Percentiles rank a stretch among this genome's conserved stretches.
These are phyloP conservation scores for Drosophila stalkeri DNA, from an alignment of 2,888 invertebrate species.

Conservation along the genomic window DNA sequence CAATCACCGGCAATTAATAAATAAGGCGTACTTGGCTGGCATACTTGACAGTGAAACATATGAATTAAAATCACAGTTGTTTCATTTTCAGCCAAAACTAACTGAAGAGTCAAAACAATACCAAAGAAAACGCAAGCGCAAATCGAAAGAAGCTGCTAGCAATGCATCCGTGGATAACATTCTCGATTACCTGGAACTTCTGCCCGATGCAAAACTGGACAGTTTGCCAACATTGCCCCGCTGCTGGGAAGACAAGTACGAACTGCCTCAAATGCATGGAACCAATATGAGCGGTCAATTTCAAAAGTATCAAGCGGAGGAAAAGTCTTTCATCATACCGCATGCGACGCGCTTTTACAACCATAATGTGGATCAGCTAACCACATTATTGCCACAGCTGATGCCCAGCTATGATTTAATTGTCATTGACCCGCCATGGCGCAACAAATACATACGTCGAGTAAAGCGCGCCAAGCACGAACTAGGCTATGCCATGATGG, in stretches of 20 bases:
- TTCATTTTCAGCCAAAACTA: constrained; percentile 63
- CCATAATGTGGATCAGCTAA: constrained; percentile 88
- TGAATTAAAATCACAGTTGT: constrained; percentile 67
- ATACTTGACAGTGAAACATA: constrained; percentile 26
- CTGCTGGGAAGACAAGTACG: constrained; percentile 75
- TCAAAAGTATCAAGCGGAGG: constrained; percentile 85
- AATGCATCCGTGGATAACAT: constrained; percentile 26
- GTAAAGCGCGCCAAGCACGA: constrained; percentile 88
- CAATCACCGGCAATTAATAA: constrained; percentile 75
- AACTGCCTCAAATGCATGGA: constrained; percentile 86
- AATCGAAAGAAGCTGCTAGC: constrained; percentile 1
- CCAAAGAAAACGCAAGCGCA: constrained; percentile 50
- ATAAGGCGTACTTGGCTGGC: constrained; percentile 53
- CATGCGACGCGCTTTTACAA: constrained; percentile 88
- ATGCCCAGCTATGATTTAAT: constrained; percentile 90
- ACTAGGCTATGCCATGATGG: constrained; percentile 90
- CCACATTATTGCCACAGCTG: constrained; percentile 86
- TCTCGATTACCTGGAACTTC: constrained; percentile 35
- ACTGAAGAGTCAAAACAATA: neutral
- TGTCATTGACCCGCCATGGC: constrained; percentile 98
- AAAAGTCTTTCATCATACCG: constrained; percentile 87
- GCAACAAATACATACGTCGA: constrained; percentile 96
- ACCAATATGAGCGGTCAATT: constrained; percentile 87
- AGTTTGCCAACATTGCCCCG: constrained; percentile 43
- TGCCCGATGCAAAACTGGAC: constrained; percentile 18